A percentile compares a stretch with the other conserved stretches of the same genome.
phyloP scores from a whole-genome alignment of 2,113 vertebrate genomes.

The Tetrao urogallus region DNA sequence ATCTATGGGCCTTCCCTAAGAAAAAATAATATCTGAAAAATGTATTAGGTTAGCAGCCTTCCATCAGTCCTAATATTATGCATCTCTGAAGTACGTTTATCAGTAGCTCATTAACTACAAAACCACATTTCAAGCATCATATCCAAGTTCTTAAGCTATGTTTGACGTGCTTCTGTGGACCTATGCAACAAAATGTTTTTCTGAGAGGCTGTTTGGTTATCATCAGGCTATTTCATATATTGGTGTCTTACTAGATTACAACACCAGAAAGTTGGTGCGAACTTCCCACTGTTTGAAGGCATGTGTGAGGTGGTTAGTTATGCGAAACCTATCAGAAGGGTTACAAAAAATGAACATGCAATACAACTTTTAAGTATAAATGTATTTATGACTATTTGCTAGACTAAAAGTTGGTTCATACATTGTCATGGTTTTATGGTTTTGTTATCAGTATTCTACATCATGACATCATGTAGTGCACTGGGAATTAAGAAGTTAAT shows the following conservation, averaged over 20 bases:
- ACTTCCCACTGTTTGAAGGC: constrained; percentile 19
- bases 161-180: neutral
- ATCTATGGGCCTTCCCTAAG: neutral
- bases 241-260: constrained; percentile 6
- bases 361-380: neutral
- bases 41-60: neutral
- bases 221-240: neutral
- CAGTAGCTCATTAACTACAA: constrained; percentile 54
- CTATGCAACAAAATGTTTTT: neutral
- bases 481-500: too few species aligned
- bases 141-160: constrained; percentile 13
- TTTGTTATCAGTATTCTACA: too few species aligned
- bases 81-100: constrained; percentile 15
- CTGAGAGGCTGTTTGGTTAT: neutral
- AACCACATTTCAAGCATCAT: constrained; percentile 50
- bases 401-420: neutral
- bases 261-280: neutral
- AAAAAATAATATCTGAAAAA: constrained; percentile 1
- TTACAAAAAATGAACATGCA: neutral
- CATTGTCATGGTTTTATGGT: too few species aligned
- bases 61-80: constrained; percentile 11
- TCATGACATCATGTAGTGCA: too few species aligned
- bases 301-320: neutral
- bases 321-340: neutral
- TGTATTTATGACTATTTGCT: neutral